Evolutionary conservation across 2,113 vertebrate genomes (phyloP), one percentile per base, ranked within the genome.

Genomic region (Hucho hucho): DNA sequence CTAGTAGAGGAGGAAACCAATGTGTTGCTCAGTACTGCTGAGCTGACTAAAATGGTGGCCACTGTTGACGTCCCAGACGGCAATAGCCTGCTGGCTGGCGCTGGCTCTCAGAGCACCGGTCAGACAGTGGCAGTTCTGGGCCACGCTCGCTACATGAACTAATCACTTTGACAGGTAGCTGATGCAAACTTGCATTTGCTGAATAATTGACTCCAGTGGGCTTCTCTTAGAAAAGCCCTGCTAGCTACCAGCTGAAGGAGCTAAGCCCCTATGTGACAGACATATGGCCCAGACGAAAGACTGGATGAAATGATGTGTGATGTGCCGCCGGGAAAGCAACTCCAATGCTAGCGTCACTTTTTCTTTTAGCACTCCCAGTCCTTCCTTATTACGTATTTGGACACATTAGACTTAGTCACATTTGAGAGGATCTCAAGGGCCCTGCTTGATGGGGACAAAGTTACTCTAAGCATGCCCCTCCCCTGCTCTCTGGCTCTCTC

Each of bases 101-200:
- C 32, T 4, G 4, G 67, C 24, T 70, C 56, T 61, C 13, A 25
- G 22, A 20, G 16, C 20, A 4, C 47, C 12, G 16, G 49, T 53
- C 12, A 53, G 49, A 53, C 46, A 32, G 46, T 81, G 79, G 75
- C 75, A 77, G 47, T 77, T 78, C 76, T 81, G 58, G 80, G 73
- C 26, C 73, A 69, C 49, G n/a, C 63, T 56, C 47, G 16, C 24
- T 24, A 43, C 37, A 69, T 69, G 74, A 80, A 66, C 74, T 69
- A 56, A 69, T 79, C 78, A 75, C 68, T 75, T 49, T 63, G 76
- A 73, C 76, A 79, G 78, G 69, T 77, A 74, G 80, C 78, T 82
- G 81, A 81, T 76, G 77, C 73, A 71, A 69, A n/a, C 12, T 72
- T 59, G 72, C 64, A 58, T 69, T 70, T 22, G 66, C 56, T 79